Percentiles rank a stretch among this genome's conserved stretches.
phyloP scores from a whole-genome alignment of 2,797 vertebrate species.

The Gallinago nigripennis region DNA sequence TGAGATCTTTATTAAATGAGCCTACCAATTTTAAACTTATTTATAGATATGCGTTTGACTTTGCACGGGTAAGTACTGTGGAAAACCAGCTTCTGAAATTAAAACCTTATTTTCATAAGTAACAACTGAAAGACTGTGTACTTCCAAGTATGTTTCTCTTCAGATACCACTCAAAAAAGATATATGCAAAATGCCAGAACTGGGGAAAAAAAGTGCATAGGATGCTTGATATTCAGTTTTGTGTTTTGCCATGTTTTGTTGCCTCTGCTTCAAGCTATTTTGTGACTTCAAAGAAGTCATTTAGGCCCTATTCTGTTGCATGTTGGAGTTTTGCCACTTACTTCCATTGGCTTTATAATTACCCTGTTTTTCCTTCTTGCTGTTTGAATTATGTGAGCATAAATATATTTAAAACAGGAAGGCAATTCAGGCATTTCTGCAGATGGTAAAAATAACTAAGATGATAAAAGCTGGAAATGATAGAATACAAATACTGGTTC shows the following conservation, averaged over 20 bases:
- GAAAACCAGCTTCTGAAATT: not conserved
- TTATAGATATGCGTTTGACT: conserved; percentile 99
- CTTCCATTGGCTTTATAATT: not conserved
- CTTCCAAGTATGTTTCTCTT: not conserved
- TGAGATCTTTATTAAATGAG: conserved; percentile 97
- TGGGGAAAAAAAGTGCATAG: not conserved
- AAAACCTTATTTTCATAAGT: not conserved
- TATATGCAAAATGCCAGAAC: not conserved
- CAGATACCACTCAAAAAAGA: not conserved
- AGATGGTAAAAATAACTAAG: not conserved
- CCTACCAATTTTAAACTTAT: conserved; percentile 99
- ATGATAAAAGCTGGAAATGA: not conserved
- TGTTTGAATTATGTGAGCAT: not conserved
- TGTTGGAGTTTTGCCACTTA: not conserved
- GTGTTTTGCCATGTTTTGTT: not conserved
- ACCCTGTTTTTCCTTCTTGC: not conserved
- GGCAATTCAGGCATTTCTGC: not conserved
- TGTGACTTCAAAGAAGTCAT: not conserved
- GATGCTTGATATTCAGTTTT: not conserved
- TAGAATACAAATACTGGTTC: not conserved
- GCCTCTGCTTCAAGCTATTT: not conserved
- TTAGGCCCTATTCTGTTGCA: not conserved
- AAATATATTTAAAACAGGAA: not conserved
- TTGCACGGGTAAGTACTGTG: conserved; percentile 91
- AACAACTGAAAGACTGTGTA: not conserved